phyloP scores from a whole-genome alignment of 2,113 vertebrate species.

The Nettapus auritus region DNA sequence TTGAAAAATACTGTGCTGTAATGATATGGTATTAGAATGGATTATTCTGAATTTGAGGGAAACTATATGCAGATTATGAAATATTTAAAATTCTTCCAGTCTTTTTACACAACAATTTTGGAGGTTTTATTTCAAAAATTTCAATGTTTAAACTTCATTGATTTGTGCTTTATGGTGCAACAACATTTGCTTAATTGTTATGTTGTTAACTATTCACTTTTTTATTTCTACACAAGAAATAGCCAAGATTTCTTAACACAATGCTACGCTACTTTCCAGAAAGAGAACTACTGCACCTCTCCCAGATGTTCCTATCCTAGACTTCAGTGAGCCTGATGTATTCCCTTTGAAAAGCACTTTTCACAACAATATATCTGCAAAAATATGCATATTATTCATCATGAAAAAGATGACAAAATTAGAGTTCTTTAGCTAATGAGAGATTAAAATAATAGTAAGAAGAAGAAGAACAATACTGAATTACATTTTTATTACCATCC shows the following conservation, averaged over 20 bases:
- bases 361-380: neutral
- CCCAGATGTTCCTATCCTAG: neutral
- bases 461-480: neutral
- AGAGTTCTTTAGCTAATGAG: neutral
- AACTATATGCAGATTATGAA: neutral
- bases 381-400: neutral
- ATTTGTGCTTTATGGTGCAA: neutral
- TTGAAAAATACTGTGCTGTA: neutral
- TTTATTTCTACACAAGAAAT: neutral
- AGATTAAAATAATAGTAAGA: neutral
- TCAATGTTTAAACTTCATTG: neutral
- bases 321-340: neutral
- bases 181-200: neutral
- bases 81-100: neutral
- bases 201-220: neutral
- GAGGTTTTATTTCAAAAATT: neutral
- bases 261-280: neutral
- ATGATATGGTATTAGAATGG: neutral
- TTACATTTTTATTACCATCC: neutral
- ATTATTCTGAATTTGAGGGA: neutral
- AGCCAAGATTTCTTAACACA: neutral
- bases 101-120: neutral
- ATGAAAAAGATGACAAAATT: neutral
- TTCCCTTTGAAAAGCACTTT: neutral
- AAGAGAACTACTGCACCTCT: neutral